phyloP scores from a whole-genome alignment of 2,797 vertebrate genomes.

The Periophthalmus magnuspinnatus region DNA sequence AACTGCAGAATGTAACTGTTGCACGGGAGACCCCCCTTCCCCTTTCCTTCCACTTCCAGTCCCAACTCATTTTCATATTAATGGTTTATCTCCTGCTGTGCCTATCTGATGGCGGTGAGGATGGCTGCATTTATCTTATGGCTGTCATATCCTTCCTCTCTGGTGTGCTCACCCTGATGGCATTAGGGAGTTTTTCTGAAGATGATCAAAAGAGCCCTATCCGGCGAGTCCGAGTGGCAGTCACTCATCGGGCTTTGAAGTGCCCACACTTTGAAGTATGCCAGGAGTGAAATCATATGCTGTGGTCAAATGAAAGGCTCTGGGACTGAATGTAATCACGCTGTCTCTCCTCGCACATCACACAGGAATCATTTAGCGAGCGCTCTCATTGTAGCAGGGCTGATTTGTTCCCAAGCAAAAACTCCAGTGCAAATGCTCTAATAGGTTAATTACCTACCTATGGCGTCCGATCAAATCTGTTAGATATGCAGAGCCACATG shows the following conservation, averaged over 20 bases:
- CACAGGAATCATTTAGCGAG: constrained; percentile 60
- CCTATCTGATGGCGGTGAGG: constrained; percentile 78
- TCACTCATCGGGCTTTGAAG: constrained; percentile 73
- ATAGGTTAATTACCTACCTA: constrained; percentile 65
- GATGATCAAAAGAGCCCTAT: constrained; percentile 76
- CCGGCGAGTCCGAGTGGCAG: constrained; percentile 72
- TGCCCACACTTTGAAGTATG: constrained; percentile 73
- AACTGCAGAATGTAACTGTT: constrained; percentile 55
- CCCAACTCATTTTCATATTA: constrained; percentile 75
- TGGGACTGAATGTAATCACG: constrained; percentile 68
- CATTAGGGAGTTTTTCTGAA: constrained; percentile 68
- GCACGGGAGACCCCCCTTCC: constrained; percentile 35
- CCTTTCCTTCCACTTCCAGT: constrained; percentile 35
- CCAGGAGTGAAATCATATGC: constrained; percentile 68
- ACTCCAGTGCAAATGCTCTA: constrained; percentile 62
- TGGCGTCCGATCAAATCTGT: constrained; percentile 55
- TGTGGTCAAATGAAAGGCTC: constrained; percentile 71
- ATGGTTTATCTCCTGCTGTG: constrained; percentile 70
- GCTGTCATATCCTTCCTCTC: constrained; percentile 72
- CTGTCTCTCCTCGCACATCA: constrained; percentile 68
- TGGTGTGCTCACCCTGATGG: constrained; percentile 63
- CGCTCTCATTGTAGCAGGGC: constrained; percentile 46
- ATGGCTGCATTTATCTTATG: constrained; percentile 76
- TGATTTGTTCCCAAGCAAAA: constrained; percentile 57
- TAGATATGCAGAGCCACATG: constrained; percentile 43